Evolutionary conservation across 2,888 invertebrate genomes (phyloP), one percentile per base, ranked within the genome.

Genomic region (Chydorus sphaericus): DNA sequence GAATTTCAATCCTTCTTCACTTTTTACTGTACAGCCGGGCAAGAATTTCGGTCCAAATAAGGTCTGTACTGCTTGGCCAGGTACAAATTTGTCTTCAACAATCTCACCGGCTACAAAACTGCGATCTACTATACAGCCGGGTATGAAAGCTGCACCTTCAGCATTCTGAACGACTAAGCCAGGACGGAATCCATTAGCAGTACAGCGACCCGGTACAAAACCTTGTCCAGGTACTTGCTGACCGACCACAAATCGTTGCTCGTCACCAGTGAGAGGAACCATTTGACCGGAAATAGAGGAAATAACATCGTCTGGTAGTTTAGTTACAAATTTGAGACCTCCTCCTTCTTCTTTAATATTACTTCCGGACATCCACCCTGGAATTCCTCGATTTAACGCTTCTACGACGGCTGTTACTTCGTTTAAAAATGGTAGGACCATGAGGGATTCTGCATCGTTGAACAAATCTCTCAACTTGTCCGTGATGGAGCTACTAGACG

Each of bases 191-290:
- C 36, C 14, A 23, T 48, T 48, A 16, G 84, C 84, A 58, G 62
- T 62, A 1, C 83, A 82, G 69, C 84, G 83, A 4, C 85, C 85
- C 0, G 85, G 83, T 14, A 85, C 78, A 65, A 85, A 85, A 31
- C 48, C 48, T 10, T 14, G 14, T 11, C 2, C 5, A 5, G 44
- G 18, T 18, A 54, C 39, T 16, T 48, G 48, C 16, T 48, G 38
- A 11, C 56, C 52, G 23, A 56, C 31, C 23, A 48, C 48, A 33
- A 57, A 54, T 23, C 54, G 31, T 26, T 44, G 26, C 20, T 54
- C 50, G 26, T 57, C 54, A 28, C 39, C 44, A 18, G 56, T 44
- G 5, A 55, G 20, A 4, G 49, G n/a, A 20, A 44, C 51, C 33
- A 49, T 23, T 18, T 37, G 31, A 29, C 54, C 54, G 14, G 33